Evolutionary conservation across 2,797 vertebrate genomes (phyloP).

Genomic region (Heteromormyrus szaboi): DNA sequence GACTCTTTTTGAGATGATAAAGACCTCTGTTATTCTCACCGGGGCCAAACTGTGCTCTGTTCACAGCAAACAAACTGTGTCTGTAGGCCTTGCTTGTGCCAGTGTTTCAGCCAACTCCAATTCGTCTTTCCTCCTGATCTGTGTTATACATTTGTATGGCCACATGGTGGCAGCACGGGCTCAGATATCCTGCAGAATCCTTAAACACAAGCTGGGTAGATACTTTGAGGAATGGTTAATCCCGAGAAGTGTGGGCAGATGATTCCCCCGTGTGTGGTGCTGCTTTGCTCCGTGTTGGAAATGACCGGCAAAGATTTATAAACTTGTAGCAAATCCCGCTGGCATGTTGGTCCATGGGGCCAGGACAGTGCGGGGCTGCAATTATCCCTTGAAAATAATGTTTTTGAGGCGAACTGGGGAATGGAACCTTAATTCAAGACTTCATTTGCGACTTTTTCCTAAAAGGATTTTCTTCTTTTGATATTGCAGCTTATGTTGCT

Average conservation of each 20-base stretch:
- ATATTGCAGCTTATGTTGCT: background rate
- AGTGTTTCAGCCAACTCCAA: background rate
- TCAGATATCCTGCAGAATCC: conserved; percentile 47
- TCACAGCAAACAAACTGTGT: background rate
- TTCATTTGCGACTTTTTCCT: background rate
- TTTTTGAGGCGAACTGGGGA: background rate
- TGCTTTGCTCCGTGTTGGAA: background rate
- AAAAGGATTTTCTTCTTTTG: background rate
- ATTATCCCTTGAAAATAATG: background rate
- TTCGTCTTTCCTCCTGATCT: background rate
- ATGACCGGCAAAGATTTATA: background rate
- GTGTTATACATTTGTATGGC: conserved; percentile 47
- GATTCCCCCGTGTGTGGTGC: background rate
- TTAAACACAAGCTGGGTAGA: background rate
- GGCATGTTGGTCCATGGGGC: background rate
- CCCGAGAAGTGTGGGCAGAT: background rate
- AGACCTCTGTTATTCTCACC: background rate
- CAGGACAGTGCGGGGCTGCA: background rate
- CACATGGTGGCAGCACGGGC: conserved; percentile 74
- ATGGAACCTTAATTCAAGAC: background rate
- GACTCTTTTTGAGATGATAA: background rate
- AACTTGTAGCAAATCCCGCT: background rate
- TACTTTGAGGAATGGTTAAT: background rate
- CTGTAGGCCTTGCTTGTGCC: background rate
- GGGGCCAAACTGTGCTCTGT: background rate